A percentile compares a stretch with the other conserved stretches of the same genome.
Conservation (phyloP, 2,888 invertebrate species). For the Lasioglossum figueresi region DNA sequence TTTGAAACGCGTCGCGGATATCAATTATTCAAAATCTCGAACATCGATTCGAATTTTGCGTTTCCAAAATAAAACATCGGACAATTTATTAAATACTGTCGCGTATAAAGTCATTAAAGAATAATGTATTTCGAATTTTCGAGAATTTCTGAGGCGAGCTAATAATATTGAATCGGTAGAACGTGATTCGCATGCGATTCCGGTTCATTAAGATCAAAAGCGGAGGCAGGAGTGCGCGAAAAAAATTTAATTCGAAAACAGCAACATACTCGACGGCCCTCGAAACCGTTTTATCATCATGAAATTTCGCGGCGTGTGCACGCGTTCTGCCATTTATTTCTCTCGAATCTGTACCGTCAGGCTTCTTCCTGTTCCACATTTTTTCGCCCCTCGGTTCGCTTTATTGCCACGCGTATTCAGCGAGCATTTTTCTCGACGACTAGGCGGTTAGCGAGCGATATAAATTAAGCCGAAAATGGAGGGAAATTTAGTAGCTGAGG, state of each 20-base stretch:
- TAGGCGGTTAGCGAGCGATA: conserved; percentile 42
- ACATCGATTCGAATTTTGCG: neutral
- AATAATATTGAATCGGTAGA: neutral
- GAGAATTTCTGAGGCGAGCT: neutral
- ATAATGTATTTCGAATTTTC: neutral
- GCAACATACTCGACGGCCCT: conserved; percentile 21
- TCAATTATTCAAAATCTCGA: neutral
- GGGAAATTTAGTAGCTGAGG: conserved; percentile 42
- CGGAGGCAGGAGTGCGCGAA: conserved; percentile 1
- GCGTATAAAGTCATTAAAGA: neutral
- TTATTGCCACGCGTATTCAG: conserved; percentile 40
- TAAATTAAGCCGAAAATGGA: conserved; percentile 53
- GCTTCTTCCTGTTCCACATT: conserved; percentile 9
- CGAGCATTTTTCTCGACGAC: conserved; percentile 47
- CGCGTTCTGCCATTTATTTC: conserved; percentile 28
- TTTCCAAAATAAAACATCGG: neutral
- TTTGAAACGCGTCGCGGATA: neutral
- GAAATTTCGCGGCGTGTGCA: conserved; percentile 18
- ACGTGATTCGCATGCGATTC: conserved; percentile 12
- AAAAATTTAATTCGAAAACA: conserved; percentile 26
- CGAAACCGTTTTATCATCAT: conserved; percentile 39
- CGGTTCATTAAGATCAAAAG: conserved; percentile 23
- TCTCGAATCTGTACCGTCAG: neutral
- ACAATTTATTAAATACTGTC: neutral
- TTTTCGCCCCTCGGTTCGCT: conserved; percentile 12